These are phyloP conservation scores for Phoenoteleia sp. DNA, from an alignment of 2,888 invertebrate species.

Conservation along the genomic window DNA sequence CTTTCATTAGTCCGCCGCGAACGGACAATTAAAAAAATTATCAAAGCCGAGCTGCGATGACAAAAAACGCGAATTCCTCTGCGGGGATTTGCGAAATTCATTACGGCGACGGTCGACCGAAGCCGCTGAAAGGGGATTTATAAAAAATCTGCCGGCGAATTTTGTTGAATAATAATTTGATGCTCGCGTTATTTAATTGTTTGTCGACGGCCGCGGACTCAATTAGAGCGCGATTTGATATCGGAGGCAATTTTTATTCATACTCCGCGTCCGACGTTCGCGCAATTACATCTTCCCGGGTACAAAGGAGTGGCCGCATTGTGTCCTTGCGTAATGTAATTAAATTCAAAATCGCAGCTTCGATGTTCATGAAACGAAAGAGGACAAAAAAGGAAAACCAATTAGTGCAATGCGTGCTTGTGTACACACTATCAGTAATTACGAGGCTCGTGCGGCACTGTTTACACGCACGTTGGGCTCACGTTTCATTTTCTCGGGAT, in stretches of 20 bases:
- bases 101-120: neutral
- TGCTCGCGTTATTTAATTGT: constrained; percentile 29
- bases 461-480: constrained; percentile 79
- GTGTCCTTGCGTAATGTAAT: constrained; percentile 64
- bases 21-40: neutral
- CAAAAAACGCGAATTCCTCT: neutral
- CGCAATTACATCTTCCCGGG: constrained; percentile 18
- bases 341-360: constrained; percentile 69
- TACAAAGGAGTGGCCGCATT: constrained; percentile 31
- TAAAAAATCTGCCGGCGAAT: constrained; percentile 11
- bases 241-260: constrained; percentile 31
- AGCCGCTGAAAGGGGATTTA: constrained; percentile 2
- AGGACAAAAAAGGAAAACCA: constrained; percentile 64
- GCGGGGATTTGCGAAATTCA: constrained; percentile 3
- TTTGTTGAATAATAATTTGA: constrained; percentile 36
- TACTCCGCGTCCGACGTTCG: neutral
- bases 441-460: constrained; percentile 72
- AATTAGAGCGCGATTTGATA: constrained; percentile 25
- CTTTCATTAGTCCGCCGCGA: neutral
- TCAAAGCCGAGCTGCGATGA: neutral
- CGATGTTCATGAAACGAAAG: constrained; percentile 68
- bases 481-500: constrained; percentile 85
- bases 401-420: constrained; percentile 70
- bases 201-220: neutral
- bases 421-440: constrained; percentile 71